These are phyloP conservation scores for Oryzias curvinotus DNA, from an alignment of 2,113 vertebrate species.

Conservation along the genomic window DNA sequence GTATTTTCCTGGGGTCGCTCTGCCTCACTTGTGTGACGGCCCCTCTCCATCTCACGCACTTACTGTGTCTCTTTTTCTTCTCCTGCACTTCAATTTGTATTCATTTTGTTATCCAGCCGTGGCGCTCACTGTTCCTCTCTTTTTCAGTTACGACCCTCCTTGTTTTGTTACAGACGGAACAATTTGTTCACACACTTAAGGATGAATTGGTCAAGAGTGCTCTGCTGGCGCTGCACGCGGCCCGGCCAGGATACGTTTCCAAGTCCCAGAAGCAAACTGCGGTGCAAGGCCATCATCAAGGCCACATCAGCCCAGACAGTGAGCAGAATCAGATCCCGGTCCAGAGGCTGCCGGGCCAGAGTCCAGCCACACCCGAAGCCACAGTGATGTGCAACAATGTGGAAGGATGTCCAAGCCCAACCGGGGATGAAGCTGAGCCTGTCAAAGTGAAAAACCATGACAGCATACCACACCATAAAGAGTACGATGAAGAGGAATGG, in stretches of 20 bases:
- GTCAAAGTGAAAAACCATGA: slow-evolving; percentile 78
- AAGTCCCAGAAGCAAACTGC: slow-evolving; percentile 67
- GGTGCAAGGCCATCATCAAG: slow-evolving; percentile 30
- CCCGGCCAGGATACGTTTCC: slow-evolving; percentile 85
- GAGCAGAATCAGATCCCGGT: slow-evolving; percentile 51
- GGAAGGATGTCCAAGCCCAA: slow-evolving; percentile 41
- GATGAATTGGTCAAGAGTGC: slow-evolving; percentile 95
- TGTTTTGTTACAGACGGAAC: slow-evolving; percentile 82
- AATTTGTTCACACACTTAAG: slow-evolving; percentile 94
- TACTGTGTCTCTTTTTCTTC: slow-evolving; percentile 35
- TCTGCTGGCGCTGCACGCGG: slow-evolving; percentile 90
- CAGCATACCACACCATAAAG: slow-evolving; percentile 91
- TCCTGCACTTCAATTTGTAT: slow-evolving; percentile 32
- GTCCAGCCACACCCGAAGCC: slow-evolving; percentile 39
- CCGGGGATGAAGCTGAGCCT: slow-evolving; percentile 61
- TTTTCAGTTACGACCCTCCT: slow-evolving; percentile 7
- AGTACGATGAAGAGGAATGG: slow-evolving; percentile 98
- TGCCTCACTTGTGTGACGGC: slow-evolving; percentile 6
- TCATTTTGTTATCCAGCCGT: slow-evolving; percentile 22
- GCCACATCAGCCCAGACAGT: slow-evolving; percentile 26
- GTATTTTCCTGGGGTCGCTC: slow-evolving; percentile 25
- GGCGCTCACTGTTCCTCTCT: slow-evolving; percentile 22
- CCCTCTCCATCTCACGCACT: slow-evolving; percentile 28
- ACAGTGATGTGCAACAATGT: slow-evolving; percentile 69
- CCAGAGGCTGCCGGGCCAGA: slow-evolving; percentile 60